Conservation (phyloP, 2,888 invertebrate genomes). For the Temnothorax ravouxi region DNA sequence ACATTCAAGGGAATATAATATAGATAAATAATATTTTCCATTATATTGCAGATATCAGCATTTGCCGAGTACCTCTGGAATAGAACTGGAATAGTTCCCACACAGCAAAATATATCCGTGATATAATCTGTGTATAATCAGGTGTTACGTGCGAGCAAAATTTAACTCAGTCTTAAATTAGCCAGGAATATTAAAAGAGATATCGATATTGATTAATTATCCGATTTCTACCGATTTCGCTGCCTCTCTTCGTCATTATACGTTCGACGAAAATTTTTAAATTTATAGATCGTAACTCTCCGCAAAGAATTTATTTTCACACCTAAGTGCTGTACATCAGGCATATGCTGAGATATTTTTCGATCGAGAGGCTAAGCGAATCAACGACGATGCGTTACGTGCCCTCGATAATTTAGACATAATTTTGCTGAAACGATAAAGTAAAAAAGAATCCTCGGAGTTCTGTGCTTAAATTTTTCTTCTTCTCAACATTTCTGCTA, state of each 20-base stretch:
- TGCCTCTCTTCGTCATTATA: background rate
- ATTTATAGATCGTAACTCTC: conserved; percentile 21
- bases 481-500: background rate
- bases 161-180: no score
- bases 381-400: conserved; percentile 1
- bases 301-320: conserved; percentile 39
- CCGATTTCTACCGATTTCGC: no score
- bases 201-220: no score
- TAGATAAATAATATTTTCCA: no score
- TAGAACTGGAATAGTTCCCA: no score
- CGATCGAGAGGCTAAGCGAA: background rate
- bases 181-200: no score
- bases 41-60: no score
- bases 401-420: background rate
- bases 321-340: conserved; percentile 37
- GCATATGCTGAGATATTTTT: background rate
- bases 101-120: no score
- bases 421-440: conserved; percentile 14
- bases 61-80: no score
- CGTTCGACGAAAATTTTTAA: conserved; percentile 38
- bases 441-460: background rate
- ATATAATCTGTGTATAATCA: no score
- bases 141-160: no score
- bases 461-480: background rate
- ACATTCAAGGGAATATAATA: no score